Conservation (phyloP, 2,797 vertebrate genomes). For the Siniperca obscura region DNA sequence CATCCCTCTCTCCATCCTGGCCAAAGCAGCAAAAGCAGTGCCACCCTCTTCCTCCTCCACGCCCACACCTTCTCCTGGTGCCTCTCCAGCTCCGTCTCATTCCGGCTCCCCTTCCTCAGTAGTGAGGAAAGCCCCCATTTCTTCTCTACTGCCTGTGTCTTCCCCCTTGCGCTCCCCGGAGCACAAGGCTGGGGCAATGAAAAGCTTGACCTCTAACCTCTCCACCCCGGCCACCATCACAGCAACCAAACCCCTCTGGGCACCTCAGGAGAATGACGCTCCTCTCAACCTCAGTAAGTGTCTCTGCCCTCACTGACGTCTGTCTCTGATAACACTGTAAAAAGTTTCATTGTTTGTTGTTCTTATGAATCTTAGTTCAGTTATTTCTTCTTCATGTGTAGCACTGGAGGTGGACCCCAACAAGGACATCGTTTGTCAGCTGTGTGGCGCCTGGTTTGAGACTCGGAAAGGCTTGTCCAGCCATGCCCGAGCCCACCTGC, state of each 20-base stretch:
- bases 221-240: constrained; percentile 77
- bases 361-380: background rate
- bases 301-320: background rate
- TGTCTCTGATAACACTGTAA: background rate
- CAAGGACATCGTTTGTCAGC: constrained; percentile 93
- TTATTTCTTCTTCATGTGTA: constrained; percentile 58
- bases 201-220: constrained; percentile 82
- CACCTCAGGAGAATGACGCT: constrained; percentile 92
- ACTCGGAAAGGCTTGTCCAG: constrained; percentile 95
- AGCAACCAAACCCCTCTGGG: constrained; percentile 90
- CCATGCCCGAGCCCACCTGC: constrained; percentile 93
- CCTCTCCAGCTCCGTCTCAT: constrained; percentile 77
- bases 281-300: constrained; percentile 96
- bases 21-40: constrained; percentile 72
- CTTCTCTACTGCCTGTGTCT: constrained; percentile 87
- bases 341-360: background rate
- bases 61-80: constrained; percentile 71
- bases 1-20: constrained; percentile 73
- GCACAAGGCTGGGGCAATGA: constrained; percentile 84
- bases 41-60: constrained; percentile 69
- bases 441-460: constrained; percentile 96
- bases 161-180: constrained; percentile 89
- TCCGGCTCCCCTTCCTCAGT: constrained; percentile 88
- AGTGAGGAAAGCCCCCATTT: constrained; percentile 91
- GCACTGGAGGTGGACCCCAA: constrained; percentile 90